Evolutionary conservation across 2,888 invertebrate genomes (phyloP), one percentile per base, ranked within the genome.

Genomic region (Dichetophora obliterata): DNA sequence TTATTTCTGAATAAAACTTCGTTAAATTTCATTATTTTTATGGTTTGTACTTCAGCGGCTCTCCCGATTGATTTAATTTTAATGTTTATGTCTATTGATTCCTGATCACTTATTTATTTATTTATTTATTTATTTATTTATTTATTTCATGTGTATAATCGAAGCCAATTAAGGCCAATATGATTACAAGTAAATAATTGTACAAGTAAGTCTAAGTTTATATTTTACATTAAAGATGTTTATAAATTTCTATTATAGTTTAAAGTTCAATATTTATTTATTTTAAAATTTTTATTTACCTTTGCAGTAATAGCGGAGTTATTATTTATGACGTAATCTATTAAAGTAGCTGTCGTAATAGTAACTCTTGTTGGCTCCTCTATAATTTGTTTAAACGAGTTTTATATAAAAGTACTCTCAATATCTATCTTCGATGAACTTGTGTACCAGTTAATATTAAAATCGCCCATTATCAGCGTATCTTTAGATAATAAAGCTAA

Each of bases 311-410:
- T 22, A 24, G 4, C 19, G 1, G 57, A 19, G 3, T 54, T 54
- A 54, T n/a, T 54, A 54, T 9, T n/a, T 54, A 54, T 54, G 54
- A 54, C 57, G n/a, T n/a, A n/a, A n/a, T n/a, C n/a, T n/a, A n/a
- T n/a, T n/a, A n/a, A n/a, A n/a, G n/a, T n/a, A n/a, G n/a, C n/a
- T n/a, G n/a, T n/a, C n/a, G n/a, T n/a, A n/a, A n/a, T n/a, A n/a
- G n/a, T n/a, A n/a, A n/a, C n/a, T n/a, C n/a, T n/a, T n/a, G n/a
- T n/a, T n/a, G n/a, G n/a, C n/a, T n/a, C n/a, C n/a, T n/a, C n/a
- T n/a, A 57, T 57, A n/a, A 57, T 57, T 57, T 57, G 57, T n/a
- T 57, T 57, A 57, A n/a, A 57, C n/a, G 57, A 57, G 19, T 57
- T 57, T 9, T 16, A 16, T n/a, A 24, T n/a, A n/a, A 57, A 57